These are phyloP conservation scores for Drosophila cardini DNA, from an alignment of 1,140 invertebrate genomes.

Conservation along the genomic window DNA sequence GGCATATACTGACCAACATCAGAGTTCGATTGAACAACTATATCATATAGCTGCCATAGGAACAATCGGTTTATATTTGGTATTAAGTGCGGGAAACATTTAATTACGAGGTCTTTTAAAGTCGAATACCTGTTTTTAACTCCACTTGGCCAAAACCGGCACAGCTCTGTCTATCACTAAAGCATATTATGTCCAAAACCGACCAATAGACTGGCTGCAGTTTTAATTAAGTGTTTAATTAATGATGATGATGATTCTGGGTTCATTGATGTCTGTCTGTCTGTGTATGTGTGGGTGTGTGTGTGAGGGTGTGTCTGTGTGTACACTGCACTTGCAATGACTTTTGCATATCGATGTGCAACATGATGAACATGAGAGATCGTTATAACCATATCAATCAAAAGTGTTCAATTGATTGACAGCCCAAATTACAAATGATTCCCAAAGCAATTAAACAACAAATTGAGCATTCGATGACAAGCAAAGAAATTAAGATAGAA, in stretches of 20 bases:
- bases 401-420: slow-evolving; percentile 17
- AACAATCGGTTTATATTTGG: too few species aligned
- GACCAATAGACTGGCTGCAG: slow-evolving; percentile 25
- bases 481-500: too few species aligned
- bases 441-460: not conserved
- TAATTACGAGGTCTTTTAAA: too few species aligned
- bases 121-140: too few species aligned
- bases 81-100: too few species aligned
- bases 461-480: not conserved
- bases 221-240: slow-evolving; percentile 60
- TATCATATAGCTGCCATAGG: too few species aligned
- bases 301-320: slow-evolving; percentile 15
- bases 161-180: not conserved
- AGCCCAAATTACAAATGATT: not conserved
- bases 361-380: slow-evolving; percentile 34
- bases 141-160: not conserved
- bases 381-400: slow-evolving; percentile 6
- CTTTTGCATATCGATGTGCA: slow-evolving; percentile 39
- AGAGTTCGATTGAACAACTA: too few species aligned
- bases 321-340: slow-evolving; percentile 11
- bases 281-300: not conserved
- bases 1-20: too few species aligned
- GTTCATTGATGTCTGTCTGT: slow-evolving; percentile 23
- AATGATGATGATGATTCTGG: slow-evolving; percentile 50
- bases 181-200: not conserved